A percentile compares a stretch with the other conserved stretches of the same genome.
Conservation (phyloP, 2,113 vertebrate species). For the Haemorhous mexicanus region DNA sequence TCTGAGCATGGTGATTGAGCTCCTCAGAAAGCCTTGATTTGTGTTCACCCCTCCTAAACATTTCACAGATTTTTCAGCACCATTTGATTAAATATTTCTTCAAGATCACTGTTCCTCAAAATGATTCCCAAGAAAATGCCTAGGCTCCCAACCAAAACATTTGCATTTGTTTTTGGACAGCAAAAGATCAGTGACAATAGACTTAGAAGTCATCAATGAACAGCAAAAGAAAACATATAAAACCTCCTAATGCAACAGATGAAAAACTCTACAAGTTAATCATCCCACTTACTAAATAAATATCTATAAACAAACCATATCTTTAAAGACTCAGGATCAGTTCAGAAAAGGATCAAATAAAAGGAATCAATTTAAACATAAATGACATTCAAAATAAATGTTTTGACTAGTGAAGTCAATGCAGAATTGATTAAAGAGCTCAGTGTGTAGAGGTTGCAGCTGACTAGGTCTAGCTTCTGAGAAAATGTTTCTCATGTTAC, state of each 20-base stretch:
- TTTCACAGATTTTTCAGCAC: neutral
- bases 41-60: neutral
- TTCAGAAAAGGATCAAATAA: neutral
- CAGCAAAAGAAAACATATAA: neutral
- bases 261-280: neutral
- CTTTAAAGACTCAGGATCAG: neutral
- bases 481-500: neutral
- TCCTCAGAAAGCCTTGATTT: neutral
- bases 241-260: neutral
- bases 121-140: neutral
- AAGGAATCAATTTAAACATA: neutral
- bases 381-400: neutral
- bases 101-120: neutral
- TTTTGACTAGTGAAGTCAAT: conserved; percentile 10
- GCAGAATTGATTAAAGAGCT: neutral
- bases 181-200: neutral
- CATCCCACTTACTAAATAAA: neutral
- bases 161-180: neutral
- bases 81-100: neutral
- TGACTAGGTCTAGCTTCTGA: neutral
- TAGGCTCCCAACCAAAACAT: neutral
- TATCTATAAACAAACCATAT: neutral
- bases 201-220: neutral
- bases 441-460: neutral
- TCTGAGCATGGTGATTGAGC: neutral